Evolutionary conservation across 2,113 vertebrate genomes (phyloP).

Genomic region (Limanda limanda): DNA sequence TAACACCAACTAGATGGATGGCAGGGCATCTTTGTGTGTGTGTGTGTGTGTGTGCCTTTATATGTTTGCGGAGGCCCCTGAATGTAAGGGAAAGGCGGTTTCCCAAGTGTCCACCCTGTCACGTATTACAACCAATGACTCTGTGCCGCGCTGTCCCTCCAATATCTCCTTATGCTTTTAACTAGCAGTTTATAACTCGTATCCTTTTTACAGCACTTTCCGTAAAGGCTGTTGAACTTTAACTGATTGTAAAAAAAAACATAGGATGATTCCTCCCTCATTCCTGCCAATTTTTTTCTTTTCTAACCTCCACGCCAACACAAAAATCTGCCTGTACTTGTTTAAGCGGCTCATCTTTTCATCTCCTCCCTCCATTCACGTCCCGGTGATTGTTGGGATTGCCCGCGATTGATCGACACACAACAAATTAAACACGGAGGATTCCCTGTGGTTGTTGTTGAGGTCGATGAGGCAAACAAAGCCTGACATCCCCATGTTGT

Average conservation of each 20-base stretch:
- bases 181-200: background rate
- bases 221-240: background rate
- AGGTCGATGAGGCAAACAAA: conserved; percentile 14
- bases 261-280: conserved; percentile 11
- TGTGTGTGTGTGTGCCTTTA: background rate
- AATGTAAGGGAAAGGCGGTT: conserved; percentile 1
- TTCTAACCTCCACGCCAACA: conserved; percentile 1
- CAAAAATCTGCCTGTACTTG: conserved; percentile 12
- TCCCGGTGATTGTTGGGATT: background rate
- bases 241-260: background rate
- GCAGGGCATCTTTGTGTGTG: background rate
- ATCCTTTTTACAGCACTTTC: background rate
- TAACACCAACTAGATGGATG: conserved; percentile 17
- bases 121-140: background rate
- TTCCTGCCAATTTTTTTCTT: background rate
- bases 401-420: too few species aligned
- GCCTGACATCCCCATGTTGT: background rate
- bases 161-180: background rate
- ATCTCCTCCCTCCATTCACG: background rate
- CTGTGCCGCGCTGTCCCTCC: background rate
- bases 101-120: background rate
- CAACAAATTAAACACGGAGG: too few species aligned
- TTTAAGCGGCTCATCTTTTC: background rate
- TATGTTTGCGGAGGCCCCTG: conserved; percentile 8
- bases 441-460: background rate